A percentile compares a stretch with the other conserved stretches of the same genome.
Conservation (phyloP, 1,140 invertebrate genomes). For the Drosophila funebris region DNA sequence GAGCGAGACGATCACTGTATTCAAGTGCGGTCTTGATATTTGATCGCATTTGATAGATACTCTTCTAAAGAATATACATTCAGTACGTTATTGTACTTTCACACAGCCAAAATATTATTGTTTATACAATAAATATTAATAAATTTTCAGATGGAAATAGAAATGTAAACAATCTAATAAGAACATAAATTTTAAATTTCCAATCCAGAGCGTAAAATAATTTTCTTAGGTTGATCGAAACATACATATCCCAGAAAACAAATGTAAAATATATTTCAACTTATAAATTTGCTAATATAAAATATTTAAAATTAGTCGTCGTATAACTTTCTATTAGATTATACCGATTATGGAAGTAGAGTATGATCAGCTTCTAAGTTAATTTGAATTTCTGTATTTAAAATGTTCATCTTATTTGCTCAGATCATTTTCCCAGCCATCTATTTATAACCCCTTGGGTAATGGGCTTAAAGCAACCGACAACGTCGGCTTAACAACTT, state of each 20-base stretch:
- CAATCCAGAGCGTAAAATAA: background rate
- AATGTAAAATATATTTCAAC: background rate
- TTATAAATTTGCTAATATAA: no score
- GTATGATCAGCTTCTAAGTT: background rate
- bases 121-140: background rate
- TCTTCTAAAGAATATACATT: background rate
- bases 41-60: slow-evolving; percentile 3
- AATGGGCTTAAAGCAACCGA: slow-evolving; percentile 61
- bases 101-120: background rate
- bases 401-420: background rate
- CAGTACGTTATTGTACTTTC: background rate
- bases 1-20: background rate
- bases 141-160: background rate
- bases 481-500: slow-evolving; percentile 33
- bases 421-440: slow-evolving; percentile 16
- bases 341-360: background rate
- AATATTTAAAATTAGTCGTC: no score
- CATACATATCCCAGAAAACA: no score
- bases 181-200: background rate
- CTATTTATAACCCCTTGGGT: slow-evolving; percentile 51
- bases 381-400: background rate
- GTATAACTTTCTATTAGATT: no score
- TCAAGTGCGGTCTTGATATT: background rate
- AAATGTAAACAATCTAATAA: background rate
- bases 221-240: background rate